Evolutionary conservation across 2,797 vertebrate genomes (phyloP), one percentile per base, ranked within the genome.

Genomic region (Sphaeramia orbicularis): DNA sequence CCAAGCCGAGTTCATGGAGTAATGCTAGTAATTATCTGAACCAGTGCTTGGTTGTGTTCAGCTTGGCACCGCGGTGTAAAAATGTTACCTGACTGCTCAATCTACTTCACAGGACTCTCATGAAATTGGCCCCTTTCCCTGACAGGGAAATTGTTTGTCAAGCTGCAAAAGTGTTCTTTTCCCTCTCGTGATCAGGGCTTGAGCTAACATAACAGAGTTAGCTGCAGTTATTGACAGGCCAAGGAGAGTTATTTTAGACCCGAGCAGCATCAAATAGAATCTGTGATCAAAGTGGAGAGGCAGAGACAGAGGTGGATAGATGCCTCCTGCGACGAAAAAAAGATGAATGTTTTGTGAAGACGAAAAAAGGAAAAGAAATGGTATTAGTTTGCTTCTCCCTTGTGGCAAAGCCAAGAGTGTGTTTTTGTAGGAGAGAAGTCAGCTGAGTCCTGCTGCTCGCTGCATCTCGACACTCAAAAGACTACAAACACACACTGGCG

Each of bases 261-360:
- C 58, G n/a, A 81, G 83, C 72, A 66, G 84, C 85, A 91, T 93
- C 91, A 94, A 93, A 93, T 90, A 75, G 91, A 92, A 92, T 93
- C 71, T 40, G 83, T 91, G 86, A 92, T 94, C 89, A 94, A 93
- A 93, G 92, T 70, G 56, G 80, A 83, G 56, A 65, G 42, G 83
- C 79, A 70, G 80, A 88, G 74, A 82, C 79, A 78, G 80, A 89
- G 86, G 86, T 89, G 81, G 70, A 82, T 59, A 52, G 73, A 74
- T 80, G 85, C 81, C 85, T 85, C 88, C 81, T 71, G 78, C 52
- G 62, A 87, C 84, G 76, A 63, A 78, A 86, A 53, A n/a, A 68
- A 84, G 72, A 86, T 79, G 84, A 77, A 78, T 81, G 86, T 80
- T 89, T 84, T 74, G 76, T 80, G 83, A 75, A 81, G 76, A 77